Conservation (phyloP, 2,888 invertebrate species). For the Podabrus alpinus region DNA sequence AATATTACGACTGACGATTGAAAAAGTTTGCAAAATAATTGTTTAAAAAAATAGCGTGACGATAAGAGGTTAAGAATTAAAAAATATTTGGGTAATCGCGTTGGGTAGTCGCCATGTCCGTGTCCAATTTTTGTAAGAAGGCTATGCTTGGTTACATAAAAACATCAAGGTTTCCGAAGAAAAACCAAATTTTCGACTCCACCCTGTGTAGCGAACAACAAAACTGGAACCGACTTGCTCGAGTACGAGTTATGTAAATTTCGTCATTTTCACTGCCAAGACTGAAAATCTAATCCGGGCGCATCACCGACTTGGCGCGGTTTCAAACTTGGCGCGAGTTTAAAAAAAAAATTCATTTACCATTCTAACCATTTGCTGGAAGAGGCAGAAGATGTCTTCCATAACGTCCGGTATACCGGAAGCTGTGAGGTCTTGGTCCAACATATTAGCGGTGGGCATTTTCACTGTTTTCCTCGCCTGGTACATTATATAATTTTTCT, state of each 20-base stretch:
- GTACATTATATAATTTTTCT: background rate
- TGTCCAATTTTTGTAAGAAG: background rate
- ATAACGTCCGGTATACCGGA: slow-evolving; percentile 70
- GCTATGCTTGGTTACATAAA: background rate
- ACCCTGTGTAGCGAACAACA: no score
- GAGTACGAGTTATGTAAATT: background rate
- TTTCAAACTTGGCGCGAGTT: background rate
- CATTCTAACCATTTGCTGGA: slow-evolving; percentile 71
- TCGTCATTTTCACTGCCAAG: background rate
- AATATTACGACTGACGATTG: background rate
- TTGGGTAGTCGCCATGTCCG: background rate
- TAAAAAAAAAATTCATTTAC: slow-evolving; percentile 48
- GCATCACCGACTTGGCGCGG: background rate
- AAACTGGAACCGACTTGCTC: background rate
- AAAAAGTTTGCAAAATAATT: background rate
- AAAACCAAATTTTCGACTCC: background rate
- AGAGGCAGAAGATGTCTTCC: slow-evolving; percentile 73
- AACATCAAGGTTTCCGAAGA: background rate
- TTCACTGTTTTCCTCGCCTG: slow-evolving; percentile 9
- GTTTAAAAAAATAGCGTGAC: background rate
- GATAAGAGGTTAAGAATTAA: background rate
- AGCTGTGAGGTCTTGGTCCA: slow-evolving; percentile 67
- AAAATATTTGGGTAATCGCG: background rate
- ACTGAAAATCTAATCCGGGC: background rate
- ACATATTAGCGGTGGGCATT: slow-evolving; percentile 58